Base-by-base conservation (phyloP, 2,888 invertebrate genomes). In the Orthosia cruda region DNA sequence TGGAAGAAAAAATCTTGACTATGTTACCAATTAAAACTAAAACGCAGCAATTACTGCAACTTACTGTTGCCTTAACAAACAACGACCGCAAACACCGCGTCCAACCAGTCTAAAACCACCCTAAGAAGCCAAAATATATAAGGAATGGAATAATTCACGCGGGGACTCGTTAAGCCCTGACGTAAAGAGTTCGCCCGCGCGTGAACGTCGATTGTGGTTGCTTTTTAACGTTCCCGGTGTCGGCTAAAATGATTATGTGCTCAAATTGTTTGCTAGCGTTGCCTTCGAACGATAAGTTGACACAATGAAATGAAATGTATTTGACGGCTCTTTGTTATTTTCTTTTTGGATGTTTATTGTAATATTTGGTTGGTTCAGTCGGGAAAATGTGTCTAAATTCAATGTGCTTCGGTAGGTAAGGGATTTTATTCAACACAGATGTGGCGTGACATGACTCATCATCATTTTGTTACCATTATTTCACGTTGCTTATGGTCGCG, bases 151-250 rank as follows among this genome's bases (percentile, higher is more conserved):
- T 89, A 90, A 91, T 89, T 88, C 86, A 88, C 88, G 81, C 78
- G 84, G 85, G 88, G 87, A 88, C 88, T 91, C 91, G 90, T 91
- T 91, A 91, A 89, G 88, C 84, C 77, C 74, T 32, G 82, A 83
- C 74, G 87, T 74, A 70, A 77, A 88, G 71, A 70, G 78, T 76
- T 77, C 89, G 88, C 55, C 85, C 87, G 87, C 90, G 91, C 91
- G 91, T 90, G 85, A 91, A 85, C 79, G 85, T 89, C 87, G 91
- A 92, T 91, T 91, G 88, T 70, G 84, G 80, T 71, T 69, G 79
- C 70, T 78, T 87, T 83, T 86, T 80, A 84, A 74, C 75, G 69
- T 59, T 20, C 5, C 23, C 63, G 63, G 40, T 57, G 45, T 62
- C n/a, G 59, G 26, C 16, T 81, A 50, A 81, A 76, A 78, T 68